Evolutionary conservation across 2,797 vertebrate species (phyloP).

Genomic region (Enteromius afrohamiltoni): DNA sequence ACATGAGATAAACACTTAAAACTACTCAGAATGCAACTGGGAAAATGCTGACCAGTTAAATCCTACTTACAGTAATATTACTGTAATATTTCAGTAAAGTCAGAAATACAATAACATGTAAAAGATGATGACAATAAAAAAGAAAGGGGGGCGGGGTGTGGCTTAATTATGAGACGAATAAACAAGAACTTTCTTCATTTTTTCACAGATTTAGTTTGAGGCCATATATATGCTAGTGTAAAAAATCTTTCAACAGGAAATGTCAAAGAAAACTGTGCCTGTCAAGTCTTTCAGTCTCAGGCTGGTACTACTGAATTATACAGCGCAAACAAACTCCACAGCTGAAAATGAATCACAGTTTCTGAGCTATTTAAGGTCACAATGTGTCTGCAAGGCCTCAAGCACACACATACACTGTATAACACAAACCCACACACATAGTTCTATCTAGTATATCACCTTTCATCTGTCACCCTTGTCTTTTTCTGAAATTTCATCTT

Average conservation of each 20-base stretch:
- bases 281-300: slow-evolving; percentile 20
- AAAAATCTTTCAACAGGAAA: slow-evolving; percentile 10
- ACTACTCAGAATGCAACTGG: background rate
- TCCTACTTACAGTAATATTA: background rate
- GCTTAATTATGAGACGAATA: background rate
- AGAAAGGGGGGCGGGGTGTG: accelerated
- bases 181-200: background rate
- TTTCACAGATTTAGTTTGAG: background rate
- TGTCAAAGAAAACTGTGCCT: slow-evolving; percentile 3
- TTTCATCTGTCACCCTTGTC: slow-evolving; percentile 7
- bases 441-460: background rate
- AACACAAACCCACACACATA: background rate
- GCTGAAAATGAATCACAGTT: slow-evolving; percentile 12
- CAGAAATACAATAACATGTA: background rate
- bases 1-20: background rate
- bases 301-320: slow-evolving; percentile 16
- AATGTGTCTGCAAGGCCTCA: slow-evolving; percentile 6
- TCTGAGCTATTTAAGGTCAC: slow-evolving; percentile 31
- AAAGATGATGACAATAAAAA: background rate
- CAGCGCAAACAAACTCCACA: slow-evolving; percentile 15
- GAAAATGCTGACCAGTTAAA: background rate
- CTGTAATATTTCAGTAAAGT: background rate
- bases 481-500: slow-evolving; percentile 3
- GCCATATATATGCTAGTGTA: background rate
- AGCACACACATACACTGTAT: slow-evolving; percentile 3